These are phyloP conservation scores for Lycaena phlaeas DNA, from an alignment of 2,888 invertebrate species.

Conservation along the genomic window DNA sequence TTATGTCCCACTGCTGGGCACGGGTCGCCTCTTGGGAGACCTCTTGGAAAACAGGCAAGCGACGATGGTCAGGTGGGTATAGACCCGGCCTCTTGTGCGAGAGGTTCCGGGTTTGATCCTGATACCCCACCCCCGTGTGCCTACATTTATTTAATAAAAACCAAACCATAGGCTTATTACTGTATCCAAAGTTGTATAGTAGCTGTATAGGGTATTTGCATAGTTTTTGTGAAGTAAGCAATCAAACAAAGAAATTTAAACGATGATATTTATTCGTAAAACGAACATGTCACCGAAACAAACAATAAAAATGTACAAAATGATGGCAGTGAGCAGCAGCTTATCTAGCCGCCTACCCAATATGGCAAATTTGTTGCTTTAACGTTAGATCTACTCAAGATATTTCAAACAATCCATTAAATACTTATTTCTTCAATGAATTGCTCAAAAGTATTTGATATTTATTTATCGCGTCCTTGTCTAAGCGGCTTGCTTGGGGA, in stretches of 20 bases:
- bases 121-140: too few relatives aligned
- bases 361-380: slow-evolving; percentile 13
- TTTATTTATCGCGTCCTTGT: slow-evolving; percentile 27
- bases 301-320: slow-evolving; percentile 39
- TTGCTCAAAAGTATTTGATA: slow-evolving; percentile 15
- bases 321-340: slow-evolving; percentile 40
- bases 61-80: too few relatives aligned
- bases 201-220: neutral
- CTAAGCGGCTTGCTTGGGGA: slow-evolving; percentile 65
- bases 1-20: too few relatives aligned
- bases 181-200: too few relatives aligned
- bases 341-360: slow-evolving; percentile 18
- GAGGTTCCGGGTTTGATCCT: too few relatives aligned
- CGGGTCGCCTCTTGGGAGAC: too few relatives aligned
- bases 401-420: slow-evolving; percentile 11
- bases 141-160: too few relatives aligned
- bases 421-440: slow-evolving; percentile 14
- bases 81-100: too few relatives aligned
- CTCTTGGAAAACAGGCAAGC: too few relatives aligned
- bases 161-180: too few relatives aligned
- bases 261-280: slow-evolving; percentile 24
- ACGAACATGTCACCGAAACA: slow-evolving; percentile 30
- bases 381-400: neutral
- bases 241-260: neutral
- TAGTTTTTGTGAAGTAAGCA: neutral